Percentiles rank a stretch among this genome's conserved stretches.
Evolutionary conservation across 2,113 vertebrate genomes (phyloP).

Genomic region (Emydura subglobosa): DNA sequence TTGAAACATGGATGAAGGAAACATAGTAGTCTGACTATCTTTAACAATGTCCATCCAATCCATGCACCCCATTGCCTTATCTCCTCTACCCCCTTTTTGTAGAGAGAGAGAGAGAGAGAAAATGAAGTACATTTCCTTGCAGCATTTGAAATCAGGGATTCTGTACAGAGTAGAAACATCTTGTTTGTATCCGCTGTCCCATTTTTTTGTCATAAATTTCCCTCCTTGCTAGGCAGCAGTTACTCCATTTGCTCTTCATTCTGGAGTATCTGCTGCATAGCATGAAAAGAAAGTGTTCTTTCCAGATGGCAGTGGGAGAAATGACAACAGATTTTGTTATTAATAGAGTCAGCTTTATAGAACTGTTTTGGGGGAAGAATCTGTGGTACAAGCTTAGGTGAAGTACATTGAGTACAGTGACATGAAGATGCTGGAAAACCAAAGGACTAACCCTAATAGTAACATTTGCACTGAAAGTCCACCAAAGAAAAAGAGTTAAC

Average conservation of each 20-base stretch:
- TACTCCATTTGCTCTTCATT: not conserved
- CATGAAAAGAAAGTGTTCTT: not conserved
- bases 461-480: not conserved
- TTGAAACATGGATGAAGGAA: not conserved
- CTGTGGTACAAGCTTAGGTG: rapidly evolving
- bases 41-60: not conserved
- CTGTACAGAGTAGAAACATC: not conserved
- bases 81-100: not conserved
- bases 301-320: not conserved
- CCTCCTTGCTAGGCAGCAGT: not conserved
- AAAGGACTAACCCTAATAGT: not conserved
- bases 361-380: not conserved
- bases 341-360: rapidly evolving
- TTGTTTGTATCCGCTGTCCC: not conserved
- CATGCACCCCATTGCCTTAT: not conserved
- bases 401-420: not conserved
- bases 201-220: not conserved
- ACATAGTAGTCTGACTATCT: not conserved
- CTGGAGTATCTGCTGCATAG: rapidly evolving
- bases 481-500: not conserved
- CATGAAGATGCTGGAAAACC: not conserved
- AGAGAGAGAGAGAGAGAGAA: not conserved
- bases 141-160: not conserved
- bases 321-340: not conserved
- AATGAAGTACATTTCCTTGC: not conserved